These are phyloP conservation scores for Columbina picui DNA, from an alignment of 2,113 vertebrate species.

Conservation along the genomic window DNA sequence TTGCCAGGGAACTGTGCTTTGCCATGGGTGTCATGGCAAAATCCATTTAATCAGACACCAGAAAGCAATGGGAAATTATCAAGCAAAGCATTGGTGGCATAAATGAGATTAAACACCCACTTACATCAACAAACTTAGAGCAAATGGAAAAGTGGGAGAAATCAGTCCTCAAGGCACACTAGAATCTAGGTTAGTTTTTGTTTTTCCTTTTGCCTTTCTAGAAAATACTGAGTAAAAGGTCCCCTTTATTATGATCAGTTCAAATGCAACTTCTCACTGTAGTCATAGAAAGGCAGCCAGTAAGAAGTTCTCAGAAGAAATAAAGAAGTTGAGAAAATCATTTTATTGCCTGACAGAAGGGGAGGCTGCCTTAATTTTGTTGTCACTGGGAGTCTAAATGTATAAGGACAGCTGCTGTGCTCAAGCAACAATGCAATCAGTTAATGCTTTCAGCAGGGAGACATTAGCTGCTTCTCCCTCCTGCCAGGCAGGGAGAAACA, in stretches of 20 bases:
- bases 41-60: neutral
- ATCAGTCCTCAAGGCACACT: neutral
- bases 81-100: neutral
- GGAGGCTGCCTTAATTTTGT: constrained; percentile 75
- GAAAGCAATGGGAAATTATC: neutral
- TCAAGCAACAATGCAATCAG: constrained; percentile 77
- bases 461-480: constrained; percentile 71
- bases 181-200: neutral
- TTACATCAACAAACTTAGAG: neutral
- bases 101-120: constrained; percentile 16
- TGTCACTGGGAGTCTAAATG: constrained; percentile 77
- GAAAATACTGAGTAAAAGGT: neutral
- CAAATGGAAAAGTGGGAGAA: neutral
- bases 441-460: constrained; percentile 77
- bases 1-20: neutral
- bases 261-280: neutral
- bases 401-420: constrained; percentile 78
- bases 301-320: constrained; percentile 63
- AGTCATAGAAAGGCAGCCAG: constrained; percentile 3
- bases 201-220: neutral
- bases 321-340: constrained; percentile 70
- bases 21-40: neutral
- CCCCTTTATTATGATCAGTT: neutral
- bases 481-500: constrained; percentile 69
- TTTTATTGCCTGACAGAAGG: constrained; percentile 71